phyloP scores from a whole-genome alignment of 2,113 vertebrate genomes.

The pig (Sus scrofa) region DNA sequence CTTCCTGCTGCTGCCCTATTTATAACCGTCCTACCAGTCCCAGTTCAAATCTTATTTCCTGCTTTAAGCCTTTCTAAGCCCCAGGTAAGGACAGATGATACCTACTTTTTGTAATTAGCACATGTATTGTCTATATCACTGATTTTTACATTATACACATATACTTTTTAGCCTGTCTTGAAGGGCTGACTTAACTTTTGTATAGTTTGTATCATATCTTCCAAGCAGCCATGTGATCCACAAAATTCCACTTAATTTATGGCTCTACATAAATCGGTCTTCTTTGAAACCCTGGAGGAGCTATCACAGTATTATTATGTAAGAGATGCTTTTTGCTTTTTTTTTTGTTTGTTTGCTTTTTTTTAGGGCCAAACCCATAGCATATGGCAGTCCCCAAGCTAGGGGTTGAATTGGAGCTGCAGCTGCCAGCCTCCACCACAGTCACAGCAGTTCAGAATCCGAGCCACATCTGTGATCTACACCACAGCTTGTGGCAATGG shows the following conservation, averaged over 20 bases:
- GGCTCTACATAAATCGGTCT: neutral
- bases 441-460: too few species aligned
- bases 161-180: neutral
- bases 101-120: neutral
- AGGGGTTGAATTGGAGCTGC: too few species aligned
- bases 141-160: neutral
- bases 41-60: conserved; percentile 6
- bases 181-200: neutral
- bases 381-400: too few species aligned
- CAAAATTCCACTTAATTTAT: neutral
- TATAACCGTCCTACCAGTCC: neutral
- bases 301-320: neutral
- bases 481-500: too few species aligned
- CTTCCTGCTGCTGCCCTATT: neutral
- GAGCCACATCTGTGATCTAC: too few species aligned
- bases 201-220: neutral
- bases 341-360: too few species aligned
- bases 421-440: too few species aligned
- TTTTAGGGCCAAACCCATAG: too few species aligned
- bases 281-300: neutral
- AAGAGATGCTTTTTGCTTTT: neutral
- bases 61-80: neutral
- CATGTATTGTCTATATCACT: neutral
- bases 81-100: neutral
- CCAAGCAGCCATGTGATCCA: neutral